Evolutionary conservation across 2,113 vertebrate species (phyloP).

Genomic region (Sciurus niger): DNA sequence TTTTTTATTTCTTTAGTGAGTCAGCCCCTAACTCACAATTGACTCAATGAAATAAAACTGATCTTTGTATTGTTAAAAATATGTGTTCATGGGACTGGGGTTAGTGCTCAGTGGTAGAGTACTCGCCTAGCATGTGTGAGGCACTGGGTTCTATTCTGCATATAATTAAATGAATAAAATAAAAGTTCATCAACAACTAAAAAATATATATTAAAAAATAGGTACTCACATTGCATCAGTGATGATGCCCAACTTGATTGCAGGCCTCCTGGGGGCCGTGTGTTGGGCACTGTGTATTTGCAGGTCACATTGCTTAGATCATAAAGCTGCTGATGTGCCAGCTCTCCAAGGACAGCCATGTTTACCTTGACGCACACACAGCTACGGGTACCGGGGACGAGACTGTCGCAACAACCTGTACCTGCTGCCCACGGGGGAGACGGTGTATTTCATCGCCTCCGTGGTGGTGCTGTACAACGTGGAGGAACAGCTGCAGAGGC

Average conservation of each 20-base stretch:
- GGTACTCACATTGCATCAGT: not conserved
- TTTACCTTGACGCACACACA: slow-evolving; percentile 90
- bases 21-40: not conserved
- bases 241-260: not conserved
- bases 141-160: too few species aligned
- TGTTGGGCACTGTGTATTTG: fast-evolving
- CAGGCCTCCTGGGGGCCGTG: fast-evolving
- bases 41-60: not conserved
- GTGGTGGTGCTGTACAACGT: slow-evolving; percentile 98
- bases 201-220: not conserved
- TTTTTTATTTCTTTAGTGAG: not conserved
- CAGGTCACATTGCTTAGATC: not conserved
- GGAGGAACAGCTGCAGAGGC: slow-evolving; percentile 97
- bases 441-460: slow-evolving; percentile 97
- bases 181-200: too few species aligned
- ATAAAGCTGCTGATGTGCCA: not conserved
- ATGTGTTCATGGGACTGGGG: too few species aligned
- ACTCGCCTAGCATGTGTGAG: too few species aligned
- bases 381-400: slow-evolving; percentile 97
- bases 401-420: slow-evolving; percentile 99
- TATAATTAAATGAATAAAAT: too few species aligned
- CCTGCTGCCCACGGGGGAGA: slow-evolving; percentile 98
- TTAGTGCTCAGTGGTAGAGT: too few species aligned
- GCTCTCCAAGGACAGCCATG: not conserved
- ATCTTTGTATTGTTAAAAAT: not conserved